Evolutionary conservation across 2,113 vertebrate species (phyloP).

Genomic region (Istiophorus platypterus): DNA sequence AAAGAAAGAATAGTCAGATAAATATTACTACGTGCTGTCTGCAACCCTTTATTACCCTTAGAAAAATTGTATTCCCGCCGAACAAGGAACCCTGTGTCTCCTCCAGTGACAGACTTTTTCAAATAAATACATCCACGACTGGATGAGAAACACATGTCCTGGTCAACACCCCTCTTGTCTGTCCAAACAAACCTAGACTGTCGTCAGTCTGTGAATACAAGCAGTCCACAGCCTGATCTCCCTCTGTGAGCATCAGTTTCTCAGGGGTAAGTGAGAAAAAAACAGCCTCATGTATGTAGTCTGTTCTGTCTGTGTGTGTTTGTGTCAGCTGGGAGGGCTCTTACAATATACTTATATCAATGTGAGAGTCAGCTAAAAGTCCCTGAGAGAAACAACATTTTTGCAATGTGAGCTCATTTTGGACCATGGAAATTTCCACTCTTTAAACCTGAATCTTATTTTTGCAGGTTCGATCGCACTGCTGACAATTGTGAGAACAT

Average conservation of each 20-base stretch:
- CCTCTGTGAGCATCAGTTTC: not conserved
- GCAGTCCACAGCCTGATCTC: not conserved
- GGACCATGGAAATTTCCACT: too few relatives aligned
- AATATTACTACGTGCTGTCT: conserved; percentile 11
- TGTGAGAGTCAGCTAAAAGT: too few relatives aligned
- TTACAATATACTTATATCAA: too few relatives aligned
- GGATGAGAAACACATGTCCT: conserved; percentile 42
- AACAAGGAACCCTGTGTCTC: conserved; percentile 65
- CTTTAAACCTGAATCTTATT: too few relatives aligned
- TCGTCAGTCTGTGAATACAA: not conserved
- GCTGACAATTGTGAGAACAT: too few relatives aligned
- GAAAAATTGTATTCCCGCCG: conserved; percentile 9
- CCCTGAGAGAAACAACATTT: too few relatives aligned
- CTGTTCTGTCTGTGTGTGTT: not conserved
- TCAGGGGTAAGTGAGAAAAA: conserved; percentile 31
- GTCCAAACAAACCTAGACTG: conserved; percentile 59
- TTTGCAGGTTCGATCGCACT: too few relatives aligned
- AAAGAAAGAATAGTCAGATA: not conserved
- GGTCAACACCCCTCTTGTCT: conserved; percentile 28
- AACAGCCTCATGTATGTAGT: conserved; percentile 42
- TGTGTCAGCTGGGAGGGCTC: too few relatives aligned
- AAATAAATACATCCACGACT: conserved; percentile 66
- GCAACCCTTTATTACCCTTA: conserved; percentile 4
- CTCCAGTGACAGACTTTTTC: conserved; percentile 44
- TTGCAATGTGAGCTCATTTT: too few relatives aligned